phyloP scores from a whole-genome alignment of 2,113 vertebrate genomes.

The Nothocercus nigrocapillus region DNA sequence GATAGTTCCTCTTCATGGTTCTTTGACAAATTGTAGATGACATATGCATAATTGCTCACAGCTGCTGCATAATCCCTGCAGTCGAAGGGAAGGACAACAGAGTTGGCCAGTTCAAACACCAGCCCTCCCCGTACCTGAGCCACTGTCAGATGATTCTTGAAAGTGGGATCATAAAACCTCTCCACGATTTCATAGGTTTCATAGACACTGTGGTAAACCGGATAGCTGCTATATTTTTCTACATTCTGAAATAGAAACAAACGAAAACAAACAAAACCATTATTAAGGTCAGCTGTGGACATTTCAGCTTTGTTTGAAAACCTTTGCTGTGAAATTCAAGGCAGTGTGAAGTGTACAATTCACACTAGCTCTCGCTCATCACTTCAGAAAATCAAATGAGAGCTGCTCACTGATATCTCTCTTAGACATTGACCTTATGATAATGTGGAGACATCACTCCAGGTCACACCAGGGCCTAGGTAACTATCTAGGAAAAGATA shows the following conservation, averaged over 20 bases:
- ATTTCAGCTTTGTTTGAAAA: not conserved
- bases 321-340: not conserved
- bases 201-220: slow-evolving; percentile 94
- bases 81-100: slow-evolving; percentile 86
- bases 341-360: not conserved
- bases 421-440: not conserved
- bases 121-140: slow-evolving; percentile 90
- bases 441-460: not conserved
- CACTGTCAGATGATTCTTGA: slow-evolving; percentile 86
- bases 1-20: slow-evolving; percentile 76
- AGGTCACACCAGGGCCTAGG: not conserved
- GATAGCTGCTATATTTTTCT: slow-evolving; percentile 88
- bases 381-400: rapidly evolving
- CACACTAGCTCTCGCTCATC: not conserved
- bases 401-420: not conserved
- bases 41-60: slow-evolving; percentile 80
- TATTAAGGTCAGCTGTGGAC: not conserved
- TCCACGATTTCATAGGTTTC: slow-evolving; percentile 94
- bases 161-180: slow-evolving; percentile 91
- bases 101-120: slow-evolving; percentile 86
- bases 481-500: not conserved
- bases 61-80: slow-evolving; percentile 85
- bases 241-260: slow-evolving; percentile 77
- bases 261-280: not conserved
- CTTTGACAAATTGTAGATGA: slow-evolving; percentile 82